Percentiles rank a stretch among this genome's conserved stretches.
Conservation (phyloP, 2,888 invertebrate species). For the Plutella xylostella region DNA sequence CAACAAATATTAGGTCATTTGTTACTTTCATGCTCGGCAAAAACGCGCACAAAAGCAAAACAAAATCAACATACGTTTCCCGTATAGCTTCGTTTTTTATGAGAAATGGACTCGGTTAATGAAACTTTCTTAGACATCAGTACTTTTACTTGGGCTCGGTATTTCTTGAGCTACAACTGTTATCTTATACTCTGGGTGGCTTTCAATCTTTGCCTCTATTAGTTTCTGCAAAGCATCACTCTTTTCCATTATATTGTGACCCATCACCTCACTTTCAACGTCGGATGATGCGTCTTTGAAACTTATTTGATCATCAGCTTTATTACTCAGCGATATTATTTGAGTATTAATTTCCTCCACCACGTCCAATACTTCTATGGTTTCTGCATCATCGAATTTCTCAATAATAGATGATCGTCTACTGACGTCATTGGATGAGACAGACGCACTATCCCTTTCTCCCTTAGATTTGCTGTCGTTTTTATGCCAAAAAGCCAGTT, state of each 20-base stretch:
- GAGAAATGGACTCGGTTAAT: constrained; percentile 27
- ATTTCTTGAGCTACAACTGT: constrained; percentile 46
- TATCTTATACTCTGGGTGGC: constrained; percentile 55
- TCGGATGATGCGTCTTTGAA: constrained; percentile 32
- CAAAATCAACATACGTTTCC: constrained; percentile 52
- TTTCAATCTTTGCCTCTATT: constrained; percentile 54
- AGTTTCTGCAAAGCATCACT: constrained; percentile 52
- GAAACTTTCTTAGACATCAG: constrained; percentile 50
- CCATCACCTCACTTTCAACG: constrained; percentile 30
- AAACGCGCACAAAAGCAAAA: constrained; percentile 26
- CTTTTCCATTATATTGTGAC: constrained; percentile 46
- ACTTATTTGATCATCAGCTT: constrained; percentile 26
- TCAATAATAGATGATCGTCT: constrained; percentile 44
- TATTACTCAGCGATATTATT: too few species aligned
- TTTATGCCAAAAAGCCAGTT: constrained; percentile 69
- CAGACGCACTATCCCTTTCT: constrained; percentile 29
- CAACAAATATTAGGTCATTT: too few species aligned
- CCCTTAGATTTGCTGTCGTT: constrained; percentile 42
- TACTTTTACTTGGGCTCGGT: constrained; percentile 48
- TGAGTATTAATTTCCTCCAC: too few species aligned
- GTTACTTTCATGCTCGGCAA: constrained; percentile 10
- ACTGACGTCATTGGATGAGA: constrained; percentile 38
- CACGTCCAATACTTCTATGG: too few species aligned
- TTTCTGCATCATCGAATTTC: constrained; percentile 33
- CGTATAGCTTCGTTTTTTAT: constrained; percentile 28